Evolutionary conservation across 2,113 vertebrate genomes (phyloP), one percentile per base, ranked within the genome.

Genomic region (Gambusia holbrooki): DNA sequence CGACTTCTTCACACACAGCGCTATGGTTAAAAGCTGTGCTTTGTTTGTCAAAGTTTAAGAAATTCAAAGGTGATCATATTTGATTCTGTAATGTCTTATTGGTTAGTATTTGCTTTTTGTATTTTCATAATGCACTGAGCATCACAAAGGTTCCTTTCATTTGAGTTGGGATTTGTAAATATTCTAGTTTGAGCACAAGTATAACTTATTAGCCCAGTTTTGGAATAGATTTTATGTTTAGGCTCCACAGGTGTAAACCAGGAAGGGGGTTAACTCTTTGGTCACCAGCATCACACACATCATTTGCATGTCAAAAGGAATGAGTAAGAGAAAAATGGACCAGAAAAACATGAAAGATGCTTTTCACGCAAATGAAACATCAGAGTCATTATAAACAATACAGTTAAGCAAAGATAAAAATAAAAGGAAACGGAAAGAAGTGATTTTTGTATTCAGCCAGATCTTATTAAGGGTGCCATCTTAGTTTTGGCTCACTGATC

Each of bases 401-500:
- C 76, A 84, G 73, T 76, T 72, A 66, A 88, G 83, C 66, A 87
- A 87, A 79, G 62, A 33, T 71, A 82, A 79, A 80, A 87, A 79
- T 27, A 87, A 87, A 89, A 80, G 72, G 69, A 85, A 84, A 90
- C 74, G 69, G 72, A 84, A 60, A 88, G 67, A 86, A 87, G 87
- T 81, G 86, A 86, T 87, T 60, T 73, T 87, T 92, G 51, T 88
- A 87, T 91, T 85, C 81, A 90, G 87, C 84, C 85, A 85, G 85
- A 90, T 93, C 87, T 86, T 93, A 92, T 93, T 92, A 93, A 90
- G 88, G 80, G 75, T 88, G 78, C 85, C 89, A 91, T 93, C 92
- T 92, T 89, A 89, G 93, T 93, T 94, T 92, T 93, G 89, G 92
- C 92, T 93, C 93, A 94, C 80, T 94, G 93, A 94, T 91, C 92